A percentile compares a stretch with the other conserved stretches of the same genome.
Evolutionary conservation across 2,113 vertebrate species (phyloP).

Genomic region (Cygnus buccinator): DNA sequence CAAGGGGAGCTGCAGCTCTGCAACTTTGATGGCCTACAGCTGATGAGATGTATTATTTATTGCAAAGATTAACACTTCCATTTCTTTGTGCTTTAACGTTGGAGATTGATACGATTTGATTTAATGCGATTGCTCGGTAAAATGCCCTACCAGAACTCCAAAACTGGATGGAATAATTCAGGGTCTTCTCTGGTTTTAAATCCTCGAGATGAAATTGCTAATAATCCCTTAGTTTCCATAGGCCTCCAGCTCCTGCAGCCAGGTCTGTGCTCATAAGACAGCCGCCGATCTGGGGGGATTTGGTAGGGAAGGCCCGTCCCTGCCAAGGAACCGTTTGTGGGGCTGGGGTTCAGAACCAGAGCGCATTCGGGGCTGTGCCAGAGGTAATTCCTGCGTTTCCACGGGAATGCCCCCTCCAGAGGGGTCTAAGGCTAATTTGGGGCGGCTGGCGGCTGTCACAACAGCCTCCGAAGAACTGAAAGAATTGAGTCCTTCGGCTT

Average conservation of each 20-base stretch:
- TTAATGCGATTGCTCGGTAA: neutral
- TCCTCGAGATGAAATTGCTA: neutral
- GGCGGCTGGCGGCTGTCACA: neutral
- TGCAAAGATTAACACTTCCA: neutral
- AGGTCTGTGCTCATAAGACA: neutral
- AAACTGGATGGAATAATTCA: neutral
- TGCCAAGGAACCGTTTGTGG: neutral
- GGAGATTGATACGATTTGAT: neutral
- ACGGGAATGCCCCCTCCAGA: neutral
- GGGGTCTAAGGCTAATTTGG: neutral
- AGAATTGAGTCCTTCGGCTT: neutral
- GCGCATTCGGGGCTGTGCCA: neutral
- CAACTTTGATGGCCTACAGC: conserved; percentile 13
- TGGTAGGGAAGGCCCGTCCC: neutral
- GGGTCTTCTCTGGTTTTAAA: neutral
- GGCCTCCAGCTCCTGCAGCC: neutral
- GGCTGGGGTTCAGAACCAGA: neutral
- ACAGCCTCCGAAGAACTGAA: neutral
- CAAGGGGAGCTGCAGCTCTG: neutral
- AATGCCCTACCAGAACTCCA: neutral
- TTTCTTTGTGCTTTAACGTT: neutral
- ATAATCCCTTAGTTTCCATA: neutral
- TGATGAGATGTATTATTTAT: neutral
- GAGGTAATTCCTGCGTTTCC: neutral
- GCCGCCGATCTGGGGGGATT: neutral